A percentile compares a stretch with the other conserved stretches of the same genome.
Evolutionary conservation across 2,797 vertebrate genomes (phyloP).

Genomic region (Euthynnus affinis): DNA sequence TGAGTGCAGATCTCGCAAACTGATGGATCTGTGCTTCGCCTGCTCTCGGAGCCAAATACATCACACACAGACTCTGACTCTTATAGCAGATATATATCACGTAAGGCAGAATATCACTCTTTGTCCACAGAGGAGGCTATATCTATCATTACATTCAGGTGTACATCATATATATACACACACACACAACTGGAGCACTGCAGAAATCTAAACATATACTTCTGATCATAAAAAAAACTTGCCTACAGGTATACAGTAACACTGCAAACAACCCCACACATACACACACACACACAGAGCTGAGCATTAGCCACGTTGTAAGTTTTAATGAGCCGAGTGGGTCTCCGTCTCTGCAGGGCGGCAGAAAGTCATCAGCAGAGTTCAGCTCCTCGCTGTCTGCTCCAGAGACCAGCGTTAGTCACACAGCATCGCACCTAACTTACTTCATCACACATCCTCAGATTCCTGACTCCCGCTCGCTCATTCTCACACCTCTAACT

Average conservation of each 20-base stretch:
- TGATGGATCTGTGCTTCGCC: constrained; percentile 64
- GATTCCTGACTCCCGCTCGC: constrained; percentile 61
- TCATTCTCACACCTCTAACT: constrained; percentile 68
- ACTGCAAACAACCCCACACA: constrained; percentile 20
- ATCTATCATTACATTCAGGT: constrained; percentile 29
- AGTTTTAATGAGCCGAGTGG: constrained; percentile 81
- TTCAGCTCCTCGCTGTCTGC: constrained; percentile 70
- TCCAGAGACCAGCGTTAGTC: constrained; percentile 71
- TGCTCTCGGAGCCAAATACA: constrained; percentile 54
- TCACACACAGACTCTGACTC: constrained; percentile 54
- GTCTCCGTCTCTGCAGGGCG: constrained; percentile 71
- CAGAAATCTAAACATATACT: background rate
- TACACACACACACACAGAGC: constrained; percentile 18
- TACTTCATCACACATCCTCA: constrained; percentile 68
- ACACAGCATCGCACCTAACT: constrained; percentile 76
- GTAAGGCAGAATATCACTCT: constrained; percentile 34
- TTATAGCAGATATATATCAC: constrained; percentile 46
- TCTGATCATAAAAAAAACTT: constrained; percentile 29
- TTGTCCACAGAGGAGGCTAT: constrained; percentile 27
- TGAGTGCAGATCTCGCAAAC: constrained; percentile 47
- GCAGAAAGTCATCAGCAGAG: constrained; percentile 78
- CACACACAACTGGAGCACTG: constrained; percentile 10
- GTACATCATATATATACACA: constrained; percentile 14
- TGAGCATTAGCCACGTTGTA: constrained; percentile 65
- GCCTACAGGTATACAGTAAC: constrained; percentile 28